Evolutionary conservation across 2,113 vertebrate genomes (phyloP), one percentile per base, ranked within the genome.

Genomic region (Gavia stellata): DNA sequence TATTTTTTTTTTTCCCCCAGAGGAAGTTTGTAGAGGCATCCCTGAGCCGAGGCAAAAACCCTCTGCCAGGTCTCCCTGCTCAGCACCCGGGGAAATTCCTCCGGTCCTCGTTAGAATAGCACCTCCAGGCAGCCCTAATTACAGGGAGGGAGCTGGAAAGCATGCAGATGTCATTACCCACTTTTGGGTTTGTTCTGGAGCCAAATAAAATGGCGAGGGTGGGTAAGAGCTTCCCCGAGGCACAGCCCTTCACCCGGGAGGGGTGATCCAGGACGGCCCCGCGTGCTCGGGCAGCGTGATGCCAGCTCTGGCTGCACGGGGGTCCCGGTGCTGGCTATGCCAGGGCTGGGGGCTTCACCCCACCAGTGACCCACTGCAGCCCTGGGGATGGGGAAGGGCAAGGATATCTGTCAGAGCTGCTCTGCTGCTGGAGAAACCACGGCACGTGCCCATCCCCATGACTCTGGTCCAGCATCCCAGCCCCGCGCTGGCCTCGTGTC

Each of bases 241-340:
- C 65, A 4, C 58, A n/a, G 58, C 44, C 8, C 55, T 34, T 36
- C 1, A 1, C 50, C 49, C 36, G 18, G 36, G 31, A 63, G 21
- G 42, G 55, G 63, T 80, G 66, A 66, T 53, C 55, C 0, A 2
- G 67, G 49, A 38, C 3, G 28, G 58, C 34, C 33, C 50, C 10
- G 2, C 0, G 4, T 18, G 42, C 49, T 40, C 8, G 0, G 38
- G 38, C 34, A 61, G 36, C 14, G 3, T 0, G 2, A 50, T 7
- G 52, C 18, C 3, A 12, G 40, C 33, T 45, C 33, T 1, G 3
- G 14, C 1, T 2, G 14, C 58, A 12, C 3, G 3, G 42, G 20
- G n/a, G n/a, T 61, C 47, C 36, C 2, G 1, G 17, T 52, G 52
- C 33, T 1, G 1, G 17, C 15, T 33, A 23, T 3, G 0, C 44